Evolutionary conservation across 2,797 vertebrate species (phyloP).

Genomic region (Mus spretus): DNA sequence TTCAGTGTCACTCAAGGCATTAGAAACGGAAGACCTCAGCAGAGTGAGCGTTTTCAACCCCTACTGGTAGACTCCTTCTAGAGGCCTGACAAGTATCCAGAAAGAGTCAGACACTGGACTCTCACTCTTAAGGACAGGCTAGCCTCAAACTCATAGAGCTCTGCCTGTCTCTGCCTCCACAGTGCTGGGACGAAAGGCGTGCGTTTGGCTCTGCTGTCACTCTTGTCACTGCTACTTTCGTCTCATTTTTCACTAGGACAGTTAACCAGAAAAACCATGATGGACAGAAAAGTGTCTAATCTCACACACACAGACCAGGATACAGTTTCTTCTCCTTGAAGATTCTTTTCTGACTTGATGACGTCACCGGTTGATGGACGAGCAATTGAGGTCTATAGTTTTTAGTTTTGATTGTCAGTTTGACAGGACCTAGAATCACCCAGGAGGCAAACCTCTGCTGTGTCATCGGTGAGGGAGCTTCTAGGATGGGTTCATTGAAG

Average conservation of each 20-base stretch:
- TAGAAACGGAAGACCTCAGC: neutral
- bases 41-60: neutral
- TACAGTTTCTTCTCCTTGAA: neutral
- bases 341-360: neutral
- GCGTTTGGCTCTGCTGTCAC: neutral
- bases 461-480: neutral
- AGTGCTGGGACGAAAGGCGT: neutral
- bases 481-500: no score
- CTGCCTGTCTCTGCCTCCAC: neutral
- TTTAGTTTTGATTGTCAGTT: neutral
- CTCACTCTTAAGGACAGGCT: neutral
- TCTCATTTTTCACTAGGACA: neutral
- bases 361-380: neutral
- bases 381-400: neutral
- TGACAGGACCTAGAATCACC: neutral
- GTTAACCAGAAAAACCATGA: neutral
- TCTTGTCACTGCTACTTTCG: neutral
- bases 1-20: neutral
- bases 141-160: neutral
- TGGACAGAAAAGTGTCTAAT: neutral
- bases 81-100: neutral
- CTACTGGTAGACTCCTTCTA: neutral
- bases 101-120: neutral
- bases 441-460: neutral
- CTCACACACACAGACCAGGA: no score